phyloP scores from a whole-genome alignment of 2,888 invertebrate species.

The Xestia sexstrigata region DNA sequence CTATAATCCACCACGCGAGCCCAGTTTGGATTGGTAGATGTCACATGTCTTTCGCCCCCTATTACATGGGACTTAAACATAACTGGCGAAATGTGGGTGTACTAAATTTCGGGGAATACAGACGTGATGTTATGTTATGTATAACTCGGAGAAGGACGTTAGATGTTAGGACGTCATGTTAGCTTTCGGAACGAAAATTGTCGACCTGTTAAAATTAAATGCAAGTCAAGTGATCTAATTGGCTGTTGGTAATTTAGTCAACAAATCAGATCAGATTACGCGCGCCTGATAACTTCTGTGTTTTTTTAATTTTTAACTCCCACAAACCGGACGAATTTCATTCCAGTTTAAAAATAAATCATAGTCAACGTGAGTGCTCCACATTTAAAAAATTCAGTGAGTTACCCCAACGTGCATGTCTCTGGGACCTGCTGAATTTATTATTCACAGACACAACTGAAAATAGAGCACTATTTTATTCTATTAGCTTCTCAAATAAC shows the following conservation, averaged over 20 bases:
- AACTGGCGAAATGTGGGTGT: no score
- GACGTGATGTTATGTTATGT: no score
- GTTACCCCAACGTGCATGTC: conserved; percentile 18
- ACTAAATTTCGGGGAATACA: no score
- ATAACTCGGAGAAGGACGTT: not conserved
- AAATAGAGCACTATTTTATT: conserved; percentile 26
- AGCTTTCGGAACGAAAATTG: not conserved
- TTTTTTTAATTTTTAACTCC: not conserved
- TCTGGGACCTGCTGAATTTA: conserved; percentile 20
- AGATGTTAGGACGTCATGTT: not conserved
- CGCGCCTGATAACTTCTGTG: not conserved
- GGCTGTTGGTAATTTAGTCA: not conserved
- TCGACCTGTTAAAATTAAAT: no score
- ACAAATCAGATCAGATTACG: not conserved
- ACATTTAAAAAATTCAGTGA: conserved; percentile 21
- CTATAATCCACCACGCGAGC: no score
- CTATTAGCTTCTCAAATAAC: conserved; percentile 8
- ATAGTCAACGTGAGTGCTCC: not conserved
- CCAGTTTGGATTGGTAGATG: no score
- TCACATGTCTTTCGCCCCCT: no score
- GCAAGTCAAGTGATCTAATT: not conserved
- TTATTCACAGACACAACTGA: conserved; percentile 21
- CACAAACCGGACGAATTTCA: not conserved
- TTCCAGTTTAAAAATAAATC: conserved; percentile 5
- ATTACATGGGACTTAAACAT: no score